A percentile compares a stretch with the other conserved stretches of the same genome.
phyloP scores from a whole-genome alignment of 2,888 invertebrate genomes.

The Acanthosepion lycidas region DNA sequence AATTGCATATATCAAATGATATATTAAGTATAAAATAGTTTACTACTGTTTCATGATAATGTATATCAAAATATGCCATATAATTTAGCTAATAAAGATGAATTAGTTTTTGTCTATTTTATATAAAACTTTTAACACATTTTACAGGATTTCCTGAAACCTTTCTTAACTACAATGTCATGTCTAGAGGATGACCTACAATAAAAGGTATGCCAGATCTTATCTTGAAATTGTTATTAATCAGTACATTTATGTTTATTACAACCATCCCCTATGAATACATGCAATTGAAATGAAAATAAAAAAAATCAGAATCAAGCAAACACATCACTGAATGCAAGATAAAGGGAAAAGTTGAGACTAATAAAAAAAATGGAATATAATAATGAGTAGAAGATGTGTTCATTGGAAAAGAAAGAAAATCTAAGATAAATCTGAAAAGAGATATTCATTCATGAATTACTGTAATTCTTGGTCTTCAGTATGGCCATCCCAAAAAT shows the following conservation, averaged over 20 bases:
- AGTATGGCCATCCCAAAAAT: background rate
- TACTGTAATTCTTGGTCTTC: background rate
- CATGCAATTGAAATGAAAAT: background rate
- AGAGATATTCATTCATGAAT: background rate
- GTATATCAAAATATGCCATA: too few relatives aligned
- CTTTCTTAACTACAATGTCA: background rate
- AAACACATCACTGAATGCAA: background rate
- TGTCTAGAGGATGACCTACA: background rate
- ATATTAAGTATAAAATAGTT: too few relatives aligned
- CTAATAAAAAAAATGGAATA: background rate
- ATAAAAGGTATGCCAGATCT: background rate
- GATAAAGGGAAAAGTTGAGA: background rate
- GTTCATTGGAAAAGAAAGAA: background rate
- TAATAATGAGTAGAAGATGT: too few relatives aligned
- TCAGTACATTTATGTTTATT: background rate
- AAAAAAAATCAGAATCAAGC: background rate
- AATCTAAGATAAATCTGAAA: background rate
- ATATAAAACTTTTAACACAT: too few relatives aligned
- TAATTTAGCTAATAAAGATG: too few relatives aligned
- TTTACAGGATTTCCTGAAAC: background rate
- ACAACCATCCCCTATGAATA: background rate
- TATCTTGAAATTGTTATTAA: background rate
- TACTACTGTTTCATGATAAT: too few relatives aligned
- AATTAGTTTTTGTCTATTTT: too few relatives aligned
- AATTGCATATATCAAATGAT: too few relatives aligned